Evolutionary conservation across 2,113 vertebrate species (phyloP).

Genomic region (Donacobius atricapilla): DNA sequence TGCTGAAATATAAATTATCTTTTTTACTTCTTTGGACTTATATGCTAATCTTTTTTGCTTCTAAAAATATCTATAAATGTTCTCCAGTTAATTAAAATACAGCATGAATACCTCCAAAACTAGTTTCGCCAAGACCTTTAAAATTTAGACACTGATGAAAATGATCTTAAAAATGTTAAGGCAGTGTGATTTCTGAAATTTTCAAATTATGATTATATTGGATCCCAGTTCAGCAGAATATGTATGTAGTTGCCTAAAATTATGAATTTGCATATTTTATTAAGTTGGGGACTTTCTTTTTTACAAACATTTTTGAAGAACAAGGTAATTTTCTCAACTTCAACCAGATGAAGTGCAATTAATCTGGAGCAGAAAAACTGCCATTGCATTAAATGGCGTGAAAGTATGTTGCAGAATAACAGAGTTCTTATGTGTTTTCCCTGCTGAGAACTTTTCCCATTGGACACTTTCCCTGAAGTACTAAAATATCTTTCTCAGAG

Average conservation of each 20-base stretch:
- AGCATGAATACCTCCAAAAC: not conserved
- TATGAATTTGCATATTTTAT: not conserved
- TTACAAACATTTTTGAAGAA: not conserved
- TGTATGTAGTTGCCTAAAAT: not conserved
- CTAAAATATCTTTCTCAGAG: conserved; percentile 10
- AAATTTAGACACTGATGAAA: not conserved
- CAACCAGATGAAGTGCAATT: not conserved
- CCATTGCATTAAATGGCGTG: not conserved
- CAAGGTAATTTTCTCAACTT: not conserved
- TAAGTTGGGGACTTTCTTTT: not conserved
- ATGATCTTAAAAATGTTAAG: not conserved
- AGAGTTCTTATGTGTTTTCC: not conserved
- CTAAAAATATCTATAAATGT: not conserved
- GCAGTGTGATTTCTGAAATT: not conserved
- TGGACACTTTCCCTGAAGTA: not conserved
- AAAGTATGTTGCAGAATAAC: not conserved
- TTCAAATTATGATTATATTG: not conserved
- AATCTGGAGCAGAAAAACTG: not conserved
- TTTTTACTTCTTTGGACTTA: not conserved
- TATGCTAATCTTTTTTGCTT: not conserved
- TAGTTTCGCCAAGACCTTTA: not conserved
- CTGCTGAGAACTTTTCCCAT: not conserved
- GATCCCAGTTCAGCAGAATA: not conserved
- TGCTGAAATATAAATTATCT: not conserved
- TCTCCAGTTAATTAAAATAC: not conserved